Percentiles rank a stretch among this genome's conserved stretches.
phyloP scores from a whole-genome alignment of 2,797 vertebrate genomes.

The Austrolebias charrua region DNA sequence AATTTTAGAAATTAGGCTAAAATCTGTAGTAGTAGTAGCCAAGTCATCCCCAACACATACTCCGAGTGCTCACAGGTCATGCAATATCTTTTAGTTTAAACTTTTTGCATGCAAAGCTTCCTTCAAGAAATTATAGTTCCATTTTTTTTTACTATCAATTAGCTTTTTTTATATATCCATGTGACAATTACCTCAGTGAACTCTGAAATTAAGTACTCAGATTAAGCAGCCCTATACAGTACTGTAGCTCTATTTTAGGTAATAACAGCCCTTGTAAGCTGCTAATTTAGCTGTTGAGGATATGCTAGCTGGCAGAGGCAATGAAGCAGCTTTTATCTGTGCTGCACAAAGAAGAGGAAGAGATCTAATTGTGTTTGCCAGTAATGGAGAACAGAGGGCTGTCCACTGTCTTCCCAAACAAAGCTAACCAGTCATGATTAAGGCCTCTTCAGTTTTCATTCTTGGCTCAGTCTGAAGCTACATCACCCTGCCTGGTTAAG shows the following conservation, averaged over 20 bases:
- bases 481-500: conserved; percentile 50
- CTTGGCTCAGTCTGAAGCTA: conserved; percentile 51
- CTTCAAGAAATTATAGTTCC: too few species aligned
- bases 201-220: conserved; percentile 29
- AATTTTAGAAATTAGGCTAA: too few species aligned
- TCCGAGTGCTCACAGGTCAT: too few species aligned
- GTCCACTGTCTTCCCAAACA: conserved; percentile 68
- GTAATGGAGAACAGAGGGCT: conserved; percentile 72
- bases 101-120: too few species aligned
- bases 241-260: conserved; percentile 38
- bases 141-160: too few species aligned
- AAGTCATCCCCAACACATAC: too few species aligned
- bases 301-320: conserved; percentile 35
- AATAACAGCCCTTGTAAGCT: conserved; percentile 26
- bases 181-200: conserved; percentile 12
- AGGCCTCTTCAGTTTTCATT: conserved; percentile 55
- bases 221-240: conserved; percentile 17
- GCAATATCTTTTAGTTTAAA: too few species aligned
- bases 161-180: neutral
- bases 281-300: conserved; percentile 49
- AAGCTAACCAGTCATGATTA: conserved; percentile 74
- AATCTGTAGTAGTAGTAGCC: too few species aligned
- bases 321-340: conserved; percentile 45
- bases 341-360: conserved; percentile 62
- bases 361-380: conserved; percentile 77